phyloP scores from a whole-genome alignment of 2,888 invertebrate genomes.

The Eupithecia dodoneata region DNA sequence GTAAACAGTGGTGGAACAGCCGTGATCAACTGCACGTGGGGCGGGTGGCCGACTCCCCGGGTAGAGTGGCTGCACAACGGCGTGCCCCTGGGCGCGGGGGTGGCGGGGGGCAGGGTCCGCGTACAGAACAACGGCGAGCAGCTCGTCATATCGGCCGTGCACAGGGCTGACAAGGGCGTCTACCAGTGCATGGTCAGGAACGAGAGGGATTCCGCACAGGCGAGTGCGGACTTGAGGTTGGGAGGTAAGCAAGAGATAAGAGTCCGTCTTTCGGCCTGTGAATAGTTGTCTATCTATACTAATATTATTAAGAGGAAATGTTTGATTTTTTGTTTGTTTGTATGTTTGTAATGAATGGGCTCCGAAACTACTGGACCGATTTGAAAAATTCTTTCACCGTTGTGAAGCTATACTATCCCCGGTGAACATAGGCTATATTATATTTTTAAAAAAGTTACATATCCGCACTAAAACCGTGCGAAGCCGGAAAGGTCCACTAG shows the following conservation, averaged over 20 bases:
- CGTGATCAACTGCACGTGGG: slow-evolving; percentile 92
- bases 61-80: slow-evolving; percentile 91
- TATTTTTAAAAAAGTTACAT: too few species aligned
- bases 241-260: slow-evolving; percentile 83
- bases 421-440: too few species aligned
- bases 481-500: too few species aligned
- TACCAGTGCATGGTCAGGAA: slow-evolving; percentile 95
- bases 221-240: slow-evolving; percentile 90
- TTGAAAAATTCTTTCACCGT: too few species aligned
- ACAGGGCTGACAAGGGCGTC: slow-evolving; percentile 92
- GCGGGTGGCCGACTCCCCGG: slow-evolving; percentile 89
- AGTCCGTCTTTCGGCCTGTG: background rate
- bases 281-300: background rate
- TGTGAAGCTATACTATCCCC: too few species aligned
- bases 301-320: too few species aligned
- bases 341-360: background rate
- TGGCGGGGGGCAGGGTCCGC: slow-evolving; percentile 70
- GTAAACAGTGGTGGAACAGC: slow-evolving; percentile 94
- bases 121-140: slow-evolving; percentile 68
- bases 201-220: slow-evolving; percentile 91
- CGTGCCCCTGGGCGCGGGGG: slow-evolving; percentile 82
- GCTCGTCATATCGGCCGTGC: slow-evolving; percentile 82
- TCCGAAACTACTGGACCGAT: too few species aligned
- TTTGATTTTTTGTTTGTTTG: too few species aligned
- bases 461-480: too few species aligned